Conservation (phyloP, 2,888 invertebrate species). For the Monopis laevigella region DNA sequence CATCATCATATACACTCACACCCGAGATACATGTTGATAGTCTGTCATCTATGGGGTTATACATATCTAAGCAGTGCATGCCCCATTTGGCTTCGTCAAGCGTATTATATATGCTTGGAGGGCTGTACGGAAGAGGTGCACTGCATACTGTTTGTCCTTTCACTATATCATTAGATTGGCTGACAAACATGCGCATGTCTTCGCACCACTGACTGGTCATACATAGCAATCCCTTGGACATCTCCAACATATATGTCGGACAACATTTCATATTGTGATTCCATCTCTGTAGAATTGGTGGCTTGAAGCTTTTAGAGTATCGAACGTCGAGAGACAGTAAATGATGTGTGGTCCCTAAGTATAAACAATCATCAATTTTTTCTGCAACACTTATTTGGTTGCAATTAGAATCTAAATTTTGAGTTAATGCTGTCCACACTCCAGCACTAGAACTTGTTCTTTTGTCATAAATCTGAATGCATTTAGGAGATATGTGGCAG, state of each 20-base stretch:
- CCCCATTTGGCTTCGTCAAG: slow-evolving; percentile 35
- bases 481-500: slow-evolving; percentile 34
- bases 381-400: slow-evolving; percentile 38
- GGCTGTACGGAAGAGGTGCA: slow-evolving; percentile 41
- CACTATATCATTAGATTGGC: slow-evolving; percentile 30
- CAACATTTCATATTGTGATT: slow-evolving; percentile 63
- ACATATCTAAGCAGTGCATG: slow-evolving; percentile 36
- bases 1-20: slow-evolving; percentile 29
- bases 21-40: slow-evolving; percentile 41
- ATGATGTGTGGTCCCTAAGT: slow-evolving; percentile 46
- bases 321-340: slow-evolving; percentile 45
- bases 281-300: slow-evolving; percentile 58
- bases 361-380: slow-evolving; percentile 23
- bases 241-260: slow-evolving; percentile 50
- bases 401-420: slow-evolving; percentile 36
- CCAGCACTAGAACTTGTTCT: slow-evolving; percentile 33
- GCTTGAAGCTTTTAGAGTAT: slow-evolving; percentile 24
- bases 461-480: slow-evolving; percentile 49
- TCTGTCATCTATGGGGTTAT: slow-evolving; percentile 38
- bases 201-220: slow-evolving; percentile 53
- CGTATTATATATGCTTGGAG: slow-evolving; percentile 38
- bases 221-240: slow-evolving; percentile 40
- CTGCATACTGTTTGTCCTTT: slow-evolving; percentile 27
- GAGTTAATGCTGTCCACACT: slow-evolving; percentile 30
- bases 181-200: slow-evolving; percentile 46